Conservation (phyloP, 2,888 invertebrate species). For the Eupithecia exiguata region DNA sequence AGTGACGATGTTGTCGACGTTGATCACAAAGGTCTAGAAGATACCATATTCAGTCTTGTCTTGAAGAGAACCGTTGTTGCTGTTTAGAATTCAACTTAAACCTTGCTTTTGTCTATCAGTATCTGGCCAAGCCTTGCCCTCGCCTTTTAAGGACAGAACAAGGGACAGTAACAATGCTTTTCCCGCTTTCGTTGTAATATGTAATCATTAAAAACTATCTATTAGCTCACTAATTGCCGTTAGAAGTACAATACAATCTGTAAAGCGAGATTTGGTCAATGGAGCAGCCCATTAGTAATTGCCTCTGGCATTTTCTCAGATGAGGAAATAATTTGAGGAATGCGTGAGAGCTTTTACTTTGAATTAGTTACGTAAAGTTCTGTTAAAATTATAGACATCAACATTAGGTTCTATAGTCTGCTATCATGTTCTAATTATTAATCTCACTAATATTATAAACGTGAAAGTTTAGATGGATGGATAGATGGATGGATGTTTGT, state of each 20-base stretch:
- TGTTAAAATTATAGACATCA: neutral
- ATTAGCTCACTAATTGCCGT: slow-evolving; percentile 29
- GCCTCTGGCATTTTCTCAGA: slow-evolving; percentile 32
- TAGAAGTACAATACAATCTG: slow-evolving; percentile 22
- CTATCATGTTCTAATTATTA: no score
- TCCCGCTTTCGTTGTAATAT: slow-evolving; percentile 25
- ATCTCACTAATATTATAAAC: no score
- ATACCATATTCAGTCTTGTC: no score
- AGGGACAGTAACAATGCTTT: slow-evolving; percentile 19
- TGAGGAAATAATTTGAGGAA: slow-evolving; percentile 28
- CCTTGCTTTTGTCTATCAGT: neutral
- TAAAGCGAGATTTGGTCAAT: slow-evolving; percentile 23
- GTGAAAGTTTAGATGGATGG: no score
- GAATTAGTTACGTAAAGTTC: neutral
- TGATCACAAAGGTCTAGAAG: no score
- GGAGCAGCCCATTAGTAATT: slow-evolving; percentile 27
- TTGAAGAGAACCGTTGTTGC: no score
- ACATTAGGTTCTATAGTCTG: no score
- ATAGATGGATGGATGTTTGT: no score
- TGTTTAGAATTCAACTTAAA: neutral
- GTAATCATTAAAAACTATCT: slow-evolving; percentile 30
- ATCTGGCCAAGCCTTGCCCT: neutral
- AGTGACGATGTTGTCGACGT: no score
- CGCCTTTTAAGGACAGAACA: neutral
- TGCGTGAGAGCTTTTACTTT: slow-evolving; percentile 26